Evolutionary conservation across 1,140 invertebrate species (phyloP).

Genomic region (Radopholus similis): DNA sequence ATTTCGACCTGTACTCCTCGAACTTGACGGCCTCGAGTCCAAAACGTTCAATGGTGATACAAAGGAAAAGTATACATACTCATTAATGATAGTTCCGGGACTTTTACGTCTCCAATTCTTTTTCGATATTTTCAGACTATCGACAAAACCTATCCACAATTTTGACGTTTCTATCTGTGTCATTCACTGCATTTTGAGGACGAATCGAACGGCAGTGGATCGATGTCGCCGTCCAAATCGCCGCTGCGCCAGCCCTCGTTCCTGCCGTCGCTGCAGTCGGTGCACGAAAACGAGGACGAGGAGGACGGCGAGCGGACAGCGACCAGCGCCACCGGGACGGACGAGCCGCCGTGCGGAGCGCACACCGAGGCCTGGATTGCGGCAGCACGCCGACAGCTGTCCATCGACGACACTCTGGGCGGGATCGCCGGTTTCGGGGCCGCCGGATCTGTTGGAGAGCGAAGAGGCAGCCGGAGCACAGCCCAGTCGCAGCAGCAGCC

Average conservation of each 20-base stretch:
- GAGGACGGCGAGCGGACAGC: conserved; percentile 4
- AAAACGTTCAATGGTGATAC: too few species aligned
- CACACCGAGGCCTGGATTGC: neutral
- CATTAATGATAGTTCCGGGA: too few species aligned
- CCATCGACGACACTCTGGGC: neutral
- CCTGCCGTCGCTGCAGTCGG: conserved; percentile 24
- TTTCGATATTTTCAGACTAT: neutral
- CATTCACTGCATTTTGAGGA: conserved; percentile 22
- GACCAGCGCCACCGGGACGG: neutral
- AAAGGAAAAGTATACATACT: too few species aligned
- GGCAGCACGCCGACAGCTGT: neutral
- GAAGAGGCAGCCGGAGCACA: neutral
- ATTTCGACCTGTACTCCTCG: too few species aligned
- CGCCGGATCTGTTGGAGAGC: neutral
- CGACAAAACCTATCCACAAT: too few species aligned
- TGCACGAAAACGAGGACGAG: conserved; percentile 25
- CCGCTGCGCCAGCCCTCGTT: conserved; percentile 20
- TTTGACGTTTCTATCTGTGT: neutral
- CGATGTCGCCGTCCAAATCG: conserved; percentile 26
- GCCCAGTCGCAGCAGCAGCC: neutral
- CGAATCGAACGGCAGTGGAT: conserved; percentile 5
- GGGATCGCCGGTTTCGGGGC: neutral
- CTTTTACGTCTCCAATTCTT: conserved; percentile 10
- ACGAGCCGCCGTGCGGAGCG: neutral
- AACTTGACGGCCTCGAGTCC: too few species aligned